Evolutionary conservation across 2,888 invertebrate species (phyloP).

Genomic region (Schrankia costaestrigalis): DNA sequence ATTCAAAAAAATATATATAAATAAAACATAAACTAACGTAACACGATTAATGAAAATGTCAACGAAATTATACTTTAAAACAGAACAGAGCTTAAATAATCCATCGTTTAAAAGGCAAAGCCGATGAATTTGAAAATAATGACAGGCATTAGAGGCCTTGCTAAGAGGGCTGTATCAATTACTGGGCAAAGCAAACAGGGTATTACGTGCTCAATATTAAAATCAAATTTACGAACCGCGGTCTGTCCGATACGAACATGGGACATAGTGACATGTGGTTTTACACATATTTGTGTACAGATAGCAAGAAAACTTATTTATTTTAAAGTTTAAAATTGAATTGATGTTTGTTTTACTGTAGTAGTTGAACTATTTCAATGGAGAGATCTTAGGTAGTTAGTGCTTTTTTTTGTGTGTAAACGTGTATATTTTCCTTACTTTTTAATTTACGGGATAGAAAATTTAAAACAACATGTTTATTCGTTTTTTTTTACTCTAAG

Average conservation of each 20-base stretch:
- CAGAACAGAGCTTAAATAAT: constrained; percentile 55
- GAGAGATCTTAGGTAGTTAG: too few relatives aligned
- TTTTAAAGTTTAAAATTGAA: too few relatives aligned
- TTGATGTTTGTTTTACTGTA: too few relatives aligned
- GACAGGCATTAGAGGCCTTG: constrained; percentile 71
- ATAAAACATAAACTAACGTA: constrained; percentile 10
- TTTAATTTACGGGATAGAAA: too few relatives aligned
- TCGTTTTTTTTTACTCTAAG: too few relatives aligned
- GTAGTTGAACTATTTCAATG: too few relatives aligned
- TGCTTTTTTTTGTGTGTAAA: too few relatives aligned
- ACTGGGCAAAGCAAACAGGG: constrained; percentile 67
- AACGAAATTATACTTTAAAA: constrained; percentile 43
- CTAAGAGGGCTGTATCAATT: constrained; percentile 76
- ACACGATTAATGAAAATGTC: constrained; percentile 31
- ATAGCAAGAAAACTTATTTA: constrained; percentile 26
- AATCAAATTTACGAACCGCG: constrained; percentile 74
- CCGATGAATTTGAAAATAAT: constrained; percentile 77
- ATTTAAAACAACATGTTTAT: too few relatives aligned
- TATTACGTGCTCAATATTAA: constrained; percentile 76
- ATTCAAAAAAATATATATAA: too few relatives aligned
- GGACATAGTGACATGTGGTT: constrained; percentile 41
- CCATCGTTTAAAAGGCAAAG: constrained; percentile 63
- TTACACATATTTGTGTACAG: constrained; percentile 36
- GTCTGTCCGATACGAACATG: constrained; percentile 29
- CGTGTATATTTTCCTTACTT: too few relatives aligned